phyloP scores from a whole-genome alignment of 2,797 vertebrate species.

The Pseudotriccus pelzelni region DNA sequence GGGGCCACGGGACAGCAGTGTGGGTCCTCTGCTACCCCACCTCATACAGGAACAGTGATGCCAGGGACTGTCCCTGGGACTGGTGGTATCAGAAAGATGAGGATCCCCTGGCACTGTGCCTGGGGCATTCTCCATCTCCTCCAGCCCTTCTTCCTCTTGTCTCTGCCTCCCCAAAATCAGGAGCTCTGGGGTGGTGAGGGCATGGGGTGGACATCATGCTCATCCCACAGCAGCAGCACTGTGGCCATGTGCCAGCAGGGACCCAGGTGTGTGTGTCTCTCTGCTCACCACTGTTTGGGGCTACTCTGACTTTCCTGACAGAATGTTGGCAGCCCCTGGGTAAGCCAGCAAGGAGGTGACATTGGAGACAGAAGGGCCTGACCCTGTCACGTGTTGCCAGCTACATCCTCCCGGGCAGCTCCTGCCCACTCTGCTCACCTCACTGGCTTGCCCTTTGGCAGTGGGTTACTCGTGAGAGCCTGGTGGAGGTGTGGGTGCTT shows the following conservation, averaged over 20 bases:
- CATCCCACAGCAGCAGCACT: neutral
- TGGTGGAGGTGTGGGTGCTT: fast-evolving
- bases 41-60: neutral
- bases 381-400: neutral
- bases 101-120: neutral
- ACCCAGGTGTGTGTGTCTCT: neutral
- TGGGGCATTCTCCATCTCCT: neutral
- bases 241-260: fast-evolving
- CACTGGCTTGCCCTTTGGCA: neutral
- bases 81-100: neutral
- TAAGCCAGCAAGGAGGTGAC: neutral
- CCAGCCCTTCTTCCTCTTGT: neutral
- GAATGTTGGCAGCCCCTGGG: neutral
- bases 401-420: neutral
- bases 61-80: neutral
- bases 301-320: neutral
- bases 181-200: fast-evolving
- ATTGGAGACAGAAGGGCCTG: neutral
- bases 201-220: neutral
- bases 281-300: neutral
- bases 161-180: neutral
- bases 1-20: neutral
- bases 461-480: neutral
- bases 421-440: neutral
- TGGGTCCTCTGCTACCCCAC: neutral